phyloP scores from a whole-genome alignment of 2,888 invertebrate genomes.

The Argynnis bischoffii region DNA sequence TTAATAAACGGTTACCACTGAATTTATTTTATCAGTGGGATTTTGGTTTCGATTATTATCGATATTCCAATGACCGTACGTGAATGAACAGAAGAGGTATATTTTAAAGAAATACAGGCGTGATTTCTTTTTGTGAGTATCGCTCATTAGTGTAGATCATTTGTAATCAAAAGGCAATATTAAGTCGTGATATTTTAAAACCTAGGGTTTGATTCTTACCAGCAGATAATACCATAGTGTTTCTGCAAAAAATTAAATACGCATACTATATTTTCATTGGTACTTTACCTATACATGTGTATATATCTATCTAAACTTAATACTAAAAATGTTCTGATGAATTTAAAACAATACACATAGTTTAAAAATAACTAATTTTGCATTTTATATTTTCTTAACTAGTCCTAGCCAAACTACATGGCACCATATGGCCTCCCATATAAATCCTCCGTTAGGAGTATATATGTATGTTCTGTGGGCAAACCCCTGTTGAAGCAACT shows the following conservation, averaged over 20 bases:
- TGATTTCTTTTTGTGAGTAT: conserved; percentile 35
- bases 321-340: too few relatives aligned
- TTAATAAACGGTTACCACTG: conserved; percentile 24
- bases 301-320: too few relatives aligned
- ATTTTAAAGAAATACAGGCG: conserved; percentile 38
- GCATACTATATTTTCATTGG: neutral
- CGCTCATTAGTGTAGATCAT: conserved; percentile 30
- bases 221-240: conserved; percentile 4
- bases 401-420: too few relatives aligned
- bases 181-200: conserved; percentile 29
- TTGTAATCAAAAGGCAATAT: conserved; percentile 18
- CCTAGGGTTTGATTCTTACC: neutral
- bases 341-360: too few relatives aligned
- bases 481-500: conserved; percentile 22
- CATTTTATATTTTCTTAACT: too few relatives aligned
- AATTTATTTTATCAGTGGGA: conserved; percentile 27
- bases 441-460: too few relatives aligned
- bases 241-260: conserved; percentile 2
- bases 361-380: too few relatives aligned
- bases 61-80: conserved; percentile 39
- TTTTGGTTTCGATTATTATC: conserved; percentile 38
- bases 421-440: too few relatives aligned
- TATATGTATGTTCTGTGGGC: neutral
- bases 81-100: conserved; percentile 41
- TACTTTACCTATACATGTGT: too few relatives aligned